Evolutionary conservation across 1,140 invertebrate species (phyloP), one percentile per base, ranked within the genome.

Genomic region (Thrips palmi): DNA sequence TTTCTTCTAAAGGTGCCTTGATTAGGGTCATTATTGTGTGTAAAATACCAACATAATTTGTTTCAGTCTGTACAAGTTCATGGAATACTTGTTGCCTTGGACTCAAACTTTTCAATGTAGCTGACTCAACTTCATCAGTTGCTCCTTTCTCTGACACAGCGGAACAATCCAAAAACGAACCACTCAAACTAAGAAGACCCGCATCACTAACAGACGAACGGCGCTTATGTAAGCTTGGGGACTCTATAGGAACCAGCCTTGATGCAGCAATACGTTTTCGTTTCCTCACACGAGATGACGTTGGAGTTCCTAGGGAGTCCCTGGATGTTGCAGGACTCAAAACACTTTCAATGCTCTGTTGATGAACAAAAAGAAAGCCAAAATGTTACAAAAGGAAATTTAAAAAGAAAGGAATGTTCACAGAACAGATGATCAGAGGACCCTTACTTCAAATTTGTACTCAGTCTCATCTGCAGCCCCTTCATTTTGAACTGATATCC

Each of bases 401-500:
- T n/a, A n/a, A n/a, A n/a, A n/a, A n/a, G n/a, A n/a, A n/a, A n/a
- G n/a, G n/a, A n/a, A n/a, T n/a, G n/a, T n/a, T n/a, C n/a, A n/a
- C n/a, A n/a, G n/a, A n/a, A n/a, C n/a, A n/a, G n/a, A n/a, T n/a
- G n/a, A n/a, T n/a, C n/a, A n/a, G n/a, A n/a, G n/a, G n/a, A n/a
- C n/a, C n/a, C n/a, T n/a, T n/a, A n/a, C 73, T 62, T 79, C 77
- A 49, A 83, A 84, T 12, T 82, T 62, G 60, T 89, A 92, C 41
- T 87, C 74, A 47, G 74, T 76, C 56, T 96, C 91, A 51, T 83
- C 74, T 28, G 85, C 82, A 54, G 86, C 85, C 45, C 78, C 81
- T 49, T 89, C 82, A 63, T 94, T 92, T 59, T 97, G 89, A 35
- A 97, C 83, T 27, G 87, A 88, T 0, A 75, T 80, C 89, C 91